Conservation (phyloP, 1,140 invertebrate species). For the Ceratosolen fusciceps region DNA sequence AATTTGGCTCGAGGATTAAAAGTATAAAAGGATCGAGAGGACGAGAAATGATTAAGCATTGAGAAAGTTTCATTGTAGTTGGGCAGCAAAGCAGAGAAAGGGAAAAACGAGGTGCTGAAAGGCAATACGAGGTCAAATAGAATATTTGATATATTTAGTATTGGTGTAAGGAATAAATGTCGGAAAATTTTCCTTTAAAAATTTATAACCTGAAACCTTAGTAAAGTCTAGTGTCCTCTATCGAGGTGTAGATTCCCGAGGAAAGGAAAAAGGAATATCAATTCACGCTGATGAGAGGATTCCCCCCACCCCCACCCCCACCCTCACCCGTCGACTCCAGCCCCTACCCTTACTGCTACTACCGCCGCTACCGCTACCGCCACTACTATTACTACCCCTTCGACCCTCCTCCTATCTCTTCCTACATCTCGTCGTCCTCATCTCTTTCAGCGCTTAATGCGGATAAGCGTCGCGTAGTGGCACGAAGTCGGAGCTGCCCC, state of each 20-base stretch:
- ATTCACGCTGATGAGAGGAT: slow-evolving; percentile 48
- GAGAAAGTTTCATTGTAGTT: too few species aligned
- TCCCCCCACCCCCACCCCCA: not conserved
- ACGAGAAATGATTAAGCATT: too few species aligned
- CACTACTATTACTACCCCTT: too few species aligned
- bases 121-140: not conserved
- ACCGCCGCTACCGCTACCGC: not conserved
- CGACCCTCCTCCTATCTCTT: not conserved
- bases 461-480: slow-evolving; percentile 43
- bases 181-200: not conserved
- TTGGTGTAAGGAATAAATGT: not conserved
- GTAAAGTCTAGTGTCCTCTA: not conserved
- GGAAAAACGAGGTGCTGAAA: not conserved
- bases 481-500: slow-evolving; percentile 35
- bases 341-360: too few species aligned
- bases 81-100: too few species aligned
- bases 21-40: too few species aligned
- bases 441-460: slow-evolving; percentile 44
- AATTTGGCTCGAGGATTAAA: too few species aligned
- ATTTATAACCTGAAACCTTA: slow-evolving; percentile 15
- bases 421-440: slow-evolving; percentile 9
- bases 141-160: not conserved
- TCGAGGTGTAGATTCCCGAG: slow-evolving; percentile 15
- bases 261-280: slow-evolving; percentile 46
- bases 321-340: too few species aligned